Base-by-base conservation (phyloP, 2,113 vertebrate species). In the Salvator merianae region DNA sequence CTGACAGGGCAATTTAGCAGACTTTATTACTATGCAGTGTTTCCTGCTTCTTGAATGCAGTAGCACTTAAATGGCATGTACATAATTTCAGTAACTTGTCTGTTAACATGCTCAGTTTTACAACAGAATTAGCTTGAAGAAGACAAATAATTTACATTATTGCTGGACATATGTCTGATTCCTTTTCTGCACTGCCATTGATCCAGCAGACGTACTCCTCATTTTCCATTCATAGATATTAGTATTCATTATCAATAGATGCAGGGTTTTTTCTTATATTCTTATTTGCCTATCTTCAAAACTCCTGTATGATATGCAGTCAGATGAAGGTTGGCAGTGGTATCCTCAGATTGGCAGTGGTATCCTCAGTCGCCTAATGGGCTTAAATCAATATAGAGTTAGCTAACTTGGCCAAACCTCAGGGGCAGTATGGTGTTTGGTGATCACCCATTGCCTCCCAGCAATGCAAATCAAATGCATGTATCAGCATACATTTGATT, bases 21-120 rank as follows among this genome's bases (percentile, higher is more conserved):
- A 81, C 36, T 85, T 84, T 85, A 75, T 36, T 74, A 38, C 22
- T 26, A 14, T 79, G 32, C n/a, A 85, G 77, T 62, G 22, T 72
- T 40, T 59, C 71, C 83, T 82, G 70, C 74, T 88, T 59, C 43
- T 59, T 43, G 43, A 66, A 0, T 82, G 69, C 63, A 32, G 68
- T 32, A 62, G 10, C 1, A 75, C 7, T 86, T 82, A 69, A 82
- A 18, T 68, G 43, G 73, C 82, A 78, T 34, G 26, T 69, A 65
- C 0, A 0, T 3, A 24, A 59, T 84, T 87, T 83, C 32, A 83
- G 0, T 26, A 3, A 43, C 70, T 81, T 63, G 79, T 70, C 18
- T 63, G 1, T 34, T 81, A 32, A 0, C 12, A 43, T 0, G 83
- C 86, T 85, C 71, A 87, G 13, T 16, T 30, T 32, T 3, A 43